phyloP scores from a whole-genome alignment of 2,888 invertebrate species.

The Scaptomyza reducta region DNA sequence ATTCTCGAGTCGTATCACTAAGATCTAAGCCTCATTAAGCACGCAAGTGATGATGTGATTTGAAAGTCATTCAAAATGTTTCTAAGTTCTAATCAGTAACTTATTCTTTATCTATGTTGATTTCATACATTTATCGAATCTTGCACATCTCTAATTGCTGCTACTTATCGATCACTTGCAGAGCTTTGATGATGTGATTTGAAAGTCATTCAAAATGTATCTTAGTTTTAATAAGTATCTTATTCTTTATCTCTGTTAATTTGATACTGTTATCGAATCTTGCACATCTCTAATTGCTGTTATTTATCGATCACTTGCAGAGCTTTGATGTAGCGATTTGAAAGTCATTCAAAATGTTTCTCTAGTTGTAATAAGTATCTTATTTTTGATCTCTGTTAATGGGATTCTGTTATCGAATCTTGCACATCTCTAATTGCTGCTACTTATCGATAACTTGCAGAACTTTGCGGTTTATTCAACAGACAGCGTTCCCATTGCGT shows the following conservation, averaged over 20 bases:
- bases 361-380: no score
- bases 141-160: constrained; percentile 3
- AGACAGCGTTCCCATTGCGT: not conserved
- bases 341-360: no score
- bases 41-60: no score
- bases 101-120: not conserved
- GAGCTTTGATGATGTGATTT: not conserved
- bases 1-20: not conserved
- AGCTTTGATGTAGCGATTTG: no score
- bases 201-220: no score
- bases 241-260: not conserved
- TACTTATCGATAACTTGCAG: constrained; percentile 23
- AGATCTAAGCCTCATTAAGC: not conserved
- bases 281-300: constrained; percentile 5
- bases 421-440: constrained; percentile 6
- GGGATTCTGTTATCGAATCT: not conserved
- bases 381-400: no score
- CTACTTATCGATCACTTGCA: constrained; percentile 26
- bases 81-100: no score
- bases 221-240: no score
- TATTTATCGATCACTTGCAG: constrained; percentile 24
- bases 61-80: no score
- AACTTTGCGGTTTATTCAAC: constrained; percentile 46
- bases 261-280: not conserved
- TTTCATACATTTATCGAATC: not conserved